phyloP scores from a whole-genome alignment of 2,797 vertebrate species.

The Takifugu ocellatus region DNA sequence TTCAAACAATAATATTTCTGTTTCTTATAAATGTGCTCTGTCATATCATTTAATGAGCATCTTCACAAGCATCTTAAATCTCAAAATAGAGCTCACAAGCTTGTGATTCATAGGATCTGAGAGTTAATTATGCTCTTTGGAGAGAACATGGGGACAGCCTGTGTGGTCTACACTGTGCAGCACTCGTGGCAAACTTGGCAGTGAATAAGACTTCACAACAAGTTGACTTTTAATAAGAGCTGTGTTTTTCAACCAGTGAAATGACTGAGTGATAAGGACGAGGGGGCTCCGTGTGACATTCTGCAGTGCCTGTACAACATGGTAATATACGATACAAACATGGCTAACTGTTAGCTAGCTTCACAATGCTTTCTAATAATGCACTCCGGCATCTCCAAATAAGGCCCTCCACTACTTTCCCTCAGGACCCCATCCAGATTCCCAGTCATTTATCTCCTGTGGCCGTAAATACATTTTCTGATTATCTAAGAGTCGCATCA shows the following conservation, averaged over 20 bases:
- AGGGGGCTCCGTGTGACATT: conserved; percentile 29
- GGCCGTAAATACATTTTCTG: conserved; percentile 60
- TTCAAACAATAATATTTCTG: conserved; percentile 5
- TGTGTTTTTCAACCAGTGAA: conserved; percentile 58
- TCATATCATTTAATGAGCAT: conserved; percentile 13
- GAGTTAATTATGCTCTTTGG: conserved; percentile 53
- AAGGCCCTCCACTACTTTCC: conserved; percentile 45
- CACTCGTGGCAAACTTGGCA: conserved; percentile 65
- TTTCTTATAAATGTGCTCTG: conserved; percentile 2
- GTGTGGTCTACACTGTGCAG: conserved; percentile 63
- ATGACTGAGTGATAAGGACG: conserved; percentile 54
- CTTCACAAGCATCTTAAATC: conserved; percentile 25
- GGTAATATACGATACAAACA: conserved; percentile 56
- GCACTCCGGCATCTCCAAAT: conserved; percentile 58
- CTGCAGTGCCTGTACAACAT: conserved; percentile 19
- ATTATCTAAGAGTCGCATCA: conserved; percentile 64
- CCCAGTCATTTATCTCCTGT: conserved; percentile 55
- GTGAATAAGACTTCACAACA: conserved; percentile 52
- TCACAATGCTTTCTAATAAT: conserved; percentile 45
- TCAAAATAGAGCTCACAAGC: conserved; percentile 37
- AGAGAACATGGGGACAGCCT: conserved; percentile 45
- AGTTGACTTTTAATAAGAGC: conserved; percentile 72
- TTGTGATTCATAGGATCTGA: conserved; percentile 25
- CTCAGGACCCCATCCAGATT: conserved; percentile 50
- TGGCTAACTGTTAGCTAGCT: conserved; percentile 23